phyloP scores from a whole-genome alignment of 1,140 invertebrate genomes.

The Drosophila tristis region DNA sequence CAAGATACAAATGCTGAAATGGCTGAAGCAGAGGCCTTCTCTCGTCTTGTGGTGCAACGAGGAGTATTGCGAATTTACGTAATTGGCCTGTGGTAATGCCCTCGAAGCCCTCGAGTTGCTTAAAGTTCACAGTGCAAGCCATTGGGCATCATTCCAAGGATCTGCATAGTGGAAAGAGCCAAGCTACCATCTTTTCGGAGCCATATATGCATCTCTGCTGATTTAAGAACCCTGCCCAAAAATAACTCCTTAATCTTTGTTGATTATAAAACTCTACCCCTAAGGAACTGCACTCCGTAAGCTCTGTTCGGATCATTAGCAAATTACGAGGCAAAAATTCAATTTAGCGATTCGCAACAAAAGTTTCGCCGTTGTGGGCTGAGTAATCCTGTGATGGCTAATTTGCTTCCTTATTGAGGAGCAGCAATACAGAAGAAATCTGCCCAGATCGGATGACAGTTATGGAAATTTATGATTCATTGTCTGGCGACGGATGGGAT shows the following conservation, averaged over 20 bases:
- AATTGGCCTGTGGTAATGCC: too few relatives aligned
- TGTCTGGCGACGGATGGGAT: constrained; percentile 22
- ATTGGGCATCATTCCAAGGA: too few relatives aligned
- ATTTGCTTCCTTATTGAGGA: constrained; percentile 35
- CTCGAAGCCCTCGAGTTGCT: too few relatives aligned
- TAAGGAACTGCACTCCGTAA: neutral
- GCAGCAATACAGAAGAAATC: constrained; percentile 28
- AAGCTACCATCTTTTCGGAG: too few relatives aligned
- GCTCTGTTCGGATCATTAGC: constrained; percentile 36
- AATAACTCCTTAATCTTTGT: neutral
- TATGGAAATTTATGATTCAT: constrained; percentile 83
- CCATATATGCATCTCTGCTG: too few relatives aligned
- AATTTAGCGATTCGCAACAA: constrained; percentile 55
- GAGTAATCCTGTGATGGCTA: constrained; percentile 33
- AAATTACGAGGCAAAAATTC: constrained; percentile 50
- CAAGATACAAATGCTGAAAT: too few relatives aligned
- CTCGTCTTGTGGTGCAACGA: too few relatives aligned
- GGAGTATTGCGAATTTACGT: too few relatives aligned
- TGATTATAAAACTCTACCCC: neutral
- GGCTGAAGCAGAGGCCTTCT: too few relatives aligned
- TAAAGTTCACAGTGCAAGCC: too few relatives aligned
- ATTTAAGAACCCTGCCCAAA: too few relatives aligned
- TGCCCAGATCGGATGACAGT: constrained; percentile 64
- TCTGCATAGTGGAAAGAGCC: too few relatives aligned
- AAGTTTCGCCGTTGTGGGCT: neutral